Conservation (phyloP, 2,888 invertebrate genomes). For the Epinotia demarniana region DNA sequence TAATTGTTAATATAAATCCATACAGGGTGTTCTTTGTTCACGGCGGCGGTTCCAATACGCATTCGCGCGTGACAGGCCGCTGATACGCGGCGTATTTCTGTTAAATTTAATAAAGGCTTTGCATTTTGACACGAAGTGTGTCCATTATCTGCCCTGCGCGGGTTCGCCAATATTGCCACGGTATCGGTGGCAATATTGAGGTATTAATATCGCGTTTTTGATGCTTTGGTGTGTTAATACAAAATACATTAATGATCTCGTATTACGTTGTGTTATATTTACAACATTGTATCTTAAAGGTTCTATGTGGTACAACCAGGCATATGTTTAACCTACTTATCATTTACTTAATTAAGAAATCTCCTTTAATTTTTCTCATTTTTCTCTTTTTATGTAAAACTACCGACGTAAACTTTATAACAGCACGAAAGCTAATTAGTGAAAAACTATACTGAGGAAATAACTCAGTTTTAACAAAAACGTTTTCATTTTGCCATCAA, state of each 20-base stretch:
- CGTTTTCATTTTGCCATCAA: conserved; percentile 21
- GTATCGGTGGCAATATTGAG: background rate
- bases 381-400: no score
- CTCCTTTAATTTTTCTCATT: no score
- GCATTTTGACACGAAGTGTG: conserved; percentile 14
- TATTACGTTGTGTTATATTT: no score
- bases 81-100: conserved; percentile 32
- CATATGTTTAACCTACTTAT: no score
- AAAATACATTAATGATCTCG: no score
- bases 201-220: background rate
- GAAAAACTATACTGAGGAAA: background rate
- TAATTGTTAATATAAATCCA: conserved; percentile 19
- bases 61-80: conserved; percentile 4
- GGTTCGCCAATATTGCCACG: background rate
- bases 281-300: no score
- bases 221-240: background rate
- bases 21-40: conserved; percentile 17
- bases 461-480: conserved; percentile 26
- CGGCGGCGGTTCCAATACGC: conserved; percentile 9
- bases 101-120: conserved; percentile 15
- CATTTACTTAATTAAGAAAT: no score
- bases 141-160: background rate
- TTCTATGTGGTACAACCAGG: no score
- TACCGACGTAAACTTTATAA: background rate
- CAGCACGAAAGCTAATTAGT: background rate